Evolutionary conservation across 2,113 vertebrate species (phyloP), one percentile per base, ranked within the genome.

Genomic region (Ctenomys sociabilis): DNA sequence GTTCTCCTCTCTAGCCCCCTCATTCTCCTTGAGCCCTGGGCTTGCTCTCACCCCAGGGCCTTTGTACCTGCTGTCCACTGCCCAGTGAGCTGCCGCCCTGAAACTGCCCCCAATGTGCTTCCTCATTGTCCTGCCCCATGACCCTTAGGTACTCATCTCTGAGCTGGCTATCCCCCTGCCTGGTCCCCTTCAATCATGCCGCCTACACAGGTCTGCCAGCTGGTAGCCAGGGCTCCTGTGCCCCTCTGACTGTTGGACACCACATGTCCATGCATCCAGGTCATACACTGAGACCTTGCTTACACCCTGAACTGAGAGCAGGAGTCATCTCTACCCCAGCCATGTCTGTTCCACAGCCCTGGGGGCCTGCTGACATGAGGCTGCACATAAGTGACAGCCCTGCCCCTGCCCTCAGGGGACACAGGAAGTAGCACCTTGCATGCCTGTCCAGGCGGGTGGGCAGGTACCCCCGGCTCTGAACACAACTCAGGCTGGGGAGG

Each of bases 71-170:
- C 64, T 2, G 2, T 1, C 8, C 0, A 1, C 54, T 35, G 10
- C 90, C 17, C 7, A 26, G 85, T 28, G 16, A n/a, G 1, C 40
- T 5, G 4, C 72, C 70, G 5, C 70, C 40, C 40, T 45, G 40
- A 45, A 24, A 37, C 61, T 19, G 28, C 52, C 37, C 49, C 57
- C 9, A 54, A 26, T 19, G 1, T 2, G 2, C 0, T 24, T 21
- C 37, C 59, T 9, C 30, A 13, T 49, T 54, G 11, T 22, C 3
- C 90, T 93, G 82, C 19, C 11, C 3, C 28, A 22, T 30, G 30
- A 7, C 9, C 70, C 54, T 6, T 0, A 1, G 1, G 43, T 0
- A 1, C 40, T 40, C 1, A 0, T 7, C 16, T 8, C 49, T 3
- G 30, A 85, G 61, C 85, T 82, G 2, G 40, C 32, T 28, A 1